A percentile compares a stretch with the other conserved stretches of the same genome.
These are phyloP conservation scores for Conomelus anceps DNA, from an alignment of 2,888 invertebrate species.

Conservation along the genomic window DNA sequence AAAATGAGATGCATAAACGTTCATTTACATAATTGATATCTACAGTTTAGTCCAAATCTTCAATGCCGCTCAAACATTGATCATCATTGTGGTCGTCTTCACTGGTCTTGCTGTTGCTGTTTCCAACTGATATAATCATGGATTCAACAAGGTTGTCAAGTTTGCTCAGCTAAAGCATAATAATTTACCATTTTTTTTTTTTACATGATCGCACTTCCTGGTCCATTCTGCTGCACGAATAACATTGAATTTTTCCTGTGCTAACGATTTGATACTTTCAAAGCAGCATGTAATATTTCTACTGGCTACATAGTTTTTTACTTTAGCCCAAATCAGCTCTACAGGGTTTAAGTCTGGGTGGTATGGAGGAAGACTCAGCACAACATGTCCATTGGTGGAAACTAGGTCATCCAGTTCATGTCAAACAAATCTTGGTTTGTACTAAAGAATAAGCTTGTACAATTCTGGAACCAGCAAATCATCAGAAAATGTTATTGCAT, in stretches of 20 bases:
- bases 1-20: too few relatives aligned
- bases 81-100: too few relatives aligned
- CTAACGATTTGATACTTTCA: neutral
- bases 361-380: conserved; percentile 29
- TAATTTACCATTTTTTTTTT: too few relatives aligned
- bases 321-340: conserved; percentile 23
- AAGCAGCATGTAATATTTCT: neutral
- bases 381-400: neutral
- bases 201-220: neutral
- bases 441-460: conserved; percentile 1
- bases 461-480: conserved; percentile 15
- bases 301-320: conserved; percentile 6
- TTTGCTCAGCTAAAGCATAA: too few relatives aligned
- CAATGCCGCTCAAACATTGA: too few relatives aligned
- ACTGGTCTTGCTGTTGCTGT: too few relatives aligned
- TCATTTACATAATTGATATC: too few relatives aligned
- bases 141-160: too few relatives aligned
- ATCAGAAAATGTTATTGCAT: conserved; percentile 10
- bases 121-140: too few relatives aligned
- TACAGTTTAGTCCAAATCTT: too few relatives aligned
- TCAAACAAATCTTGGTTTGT: conserved; percentile 1
- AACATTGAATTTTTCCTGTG: neutral
- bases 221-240: conserved; percentile 7
- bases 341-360: too few relatives aligned
- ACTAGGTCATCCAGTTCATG: neutral